Evolutionary conservation across 2,888 invertebrate genomes (phyloP), one percentile per base, ranked within the genome.

Genomic region (Nephrotoma guestfalica): DNA sequence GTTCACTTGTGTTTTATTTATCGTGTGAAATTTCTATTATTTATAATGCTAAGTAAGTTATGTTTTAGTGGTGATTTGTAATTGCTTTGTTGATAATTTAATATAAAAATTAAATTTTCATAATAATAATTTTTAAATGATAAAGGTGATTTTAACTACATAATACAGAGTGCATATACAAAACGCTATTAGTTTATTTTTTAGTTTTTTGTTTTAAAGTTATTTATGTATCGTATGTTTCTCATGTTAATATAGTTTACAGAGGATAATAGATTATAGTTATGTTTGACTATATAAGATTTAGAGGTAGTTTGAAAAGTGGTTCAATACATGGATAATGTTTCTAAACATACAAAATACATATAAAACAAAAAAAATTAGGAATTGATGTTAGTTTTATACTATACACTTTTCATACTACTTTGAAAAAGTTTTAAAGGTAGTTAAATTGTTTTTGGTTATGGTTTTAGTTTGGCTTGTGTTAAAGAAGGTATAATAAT

Each of bases 361-460:
- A 30, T 30, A 30, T 30, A 30, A 30, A 57, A 57, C 51, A 57
- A 83, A 41, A 13, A n/a, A 13, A 41, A 47, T 47, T 40, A 41
- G 83, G 41, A 83, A 40, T 83, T 83, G 40, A 11, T 83, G 83
- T n/a, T 57, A 57, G 51, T 15, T 7, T n/a, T 57, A 57, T 15
- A 57, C 15, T 57, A 83, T 9, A 83, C 83, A 83, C 83, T 83
- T 83, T 83, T 83, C 83, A 83, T 83, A 83, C 83, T 83, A 83
- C 83, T 83, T 83, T 83, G 13, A 41, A 83, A 83, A 83, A 83
- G 3, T 83, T 41, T 83, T 15, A 40, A 41, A 9, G 83, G 7
- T 11, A 11, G 41, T 40, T 57, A 57, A 57, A 15, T 57, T 57
- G 51, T 57, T 15, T 57, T 15, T 57, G 51, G 51, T 57, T 57